Evolutionary conservation across 2,113 vertebrate species (phyloP).

Genomic region (Laticauda laticaudata): DNA sequence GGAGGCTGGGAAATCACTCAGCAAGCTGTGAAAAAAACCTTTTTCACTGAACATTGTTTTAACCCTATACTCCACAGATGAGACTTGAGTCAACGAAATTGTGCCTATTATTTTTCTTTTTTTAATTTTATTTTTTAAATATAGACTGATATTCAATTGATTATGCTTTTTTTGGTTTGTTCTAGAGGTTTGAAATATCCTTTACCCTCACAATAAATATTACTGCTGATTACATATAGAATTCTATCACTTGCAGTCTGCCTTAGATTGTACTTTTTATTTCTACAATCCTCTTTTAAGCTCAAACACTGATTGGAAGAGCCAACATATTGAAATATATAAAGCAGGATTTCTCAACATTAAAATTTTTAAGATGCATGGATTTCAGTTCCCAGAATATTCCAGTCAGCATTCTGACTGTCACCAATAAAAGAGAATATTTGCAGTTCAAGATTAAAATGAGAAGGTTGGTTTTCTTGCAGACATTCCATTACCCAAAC

Average conservation of each 20-base stretch:
- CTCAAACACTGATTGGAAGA: neutral
- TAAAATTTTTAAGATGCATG: too few species aligned
- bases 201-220: neutral
- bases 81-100: neutral
- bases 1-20: slow-evolving; percentile 6
- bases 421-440: too few species aligned
- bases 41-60: slow-evolving; percentile 17
- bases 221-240: neutral
- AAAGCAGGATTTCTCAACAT: neutral
- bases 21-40: neutral
- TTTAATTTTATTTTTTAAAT: neutral
- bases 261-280: neutral
- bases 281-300: neutral
- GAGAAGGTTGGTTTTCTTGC: too few species aligned
- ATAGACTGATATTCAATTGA: neutral
- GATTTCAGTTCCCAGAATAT: too few species aligned
- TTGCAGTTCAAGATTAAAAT: too few species aligned
- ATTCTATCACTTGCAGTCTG: neutral
- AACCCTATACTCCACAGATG: neutral
- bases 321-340: neutral
- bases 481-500: neutral
- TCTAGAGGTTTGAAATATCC: neutral
- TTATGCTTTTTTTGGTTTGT: neutral
- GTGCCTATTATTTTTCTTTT: neutral
- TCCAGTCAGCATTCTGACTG: too few species aligned